These are phyloP conservation scores for Tortricodes alternella DNA, from an alignment of 2,888 invertebrate genomes.

Conservation along the genomic window DNA sequence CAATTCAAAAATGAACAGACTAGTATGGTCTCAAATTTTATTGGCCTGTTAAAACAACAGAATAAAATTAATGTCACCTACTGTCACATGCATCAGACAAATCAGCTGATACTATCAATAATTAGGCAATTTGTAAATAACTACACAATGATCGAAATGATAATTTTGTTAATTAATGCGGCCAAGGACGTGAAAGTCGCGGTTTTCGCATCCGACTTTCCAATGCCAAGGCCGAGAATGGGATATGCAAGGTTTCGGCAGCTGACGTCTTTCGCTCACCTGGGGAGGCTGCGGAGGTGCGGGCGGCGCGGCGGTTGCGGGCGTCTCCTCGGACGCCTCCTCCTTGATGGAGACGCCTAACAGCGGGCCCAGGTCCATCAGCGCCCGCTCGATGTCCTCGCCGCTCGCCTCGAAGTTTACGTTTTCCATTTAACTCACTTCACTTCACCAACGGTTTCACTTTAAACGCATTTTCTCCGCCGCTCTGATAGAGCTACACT, in stretches of 20 bases:
- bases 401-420: constrained; percentile 65
- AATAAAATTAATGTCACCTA: too few species aligned
- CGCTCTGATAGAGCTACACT: constrained; percentile 47
- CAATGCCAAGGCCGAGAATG: too few species aligned
- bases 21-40: too few species aligned
- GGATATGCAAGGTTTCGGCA: too few species aligned
- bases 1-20: too few species aligned
- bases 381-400: constrained; percentile 75
- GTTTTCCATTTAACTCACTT: constrained; percentile 63
- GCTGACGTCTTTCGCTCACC: too few species aligned
- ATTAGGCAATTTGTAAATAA: neutral
- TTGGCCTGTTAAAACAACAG: too few species aligned
- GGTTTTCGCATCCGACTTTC: constrained; percentile 14
- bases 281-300: constrained; percentile 42
- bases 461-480: constrained; percentile 54
- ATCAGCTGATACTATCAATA: neutral
- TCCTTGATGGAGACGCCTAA: constrained; percentile 77
- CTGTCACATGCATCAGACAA: too few species aligned
- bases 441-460: constrained; percentile 46
- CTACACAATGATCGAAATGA: neutral
- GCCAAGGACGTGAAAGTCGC: constrained; percentile 22
- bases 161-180: neutral
- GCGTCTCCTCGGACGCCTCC: constrained; percentile 67
- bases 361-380: constrained; percentile 75
- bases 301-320: constrained; percentile 44